These are phyloP conservation scores for Dicaeum eximium DNA, from an alignment of 2,113 vertebrate species.

Conservation along the genomic window DNA sequence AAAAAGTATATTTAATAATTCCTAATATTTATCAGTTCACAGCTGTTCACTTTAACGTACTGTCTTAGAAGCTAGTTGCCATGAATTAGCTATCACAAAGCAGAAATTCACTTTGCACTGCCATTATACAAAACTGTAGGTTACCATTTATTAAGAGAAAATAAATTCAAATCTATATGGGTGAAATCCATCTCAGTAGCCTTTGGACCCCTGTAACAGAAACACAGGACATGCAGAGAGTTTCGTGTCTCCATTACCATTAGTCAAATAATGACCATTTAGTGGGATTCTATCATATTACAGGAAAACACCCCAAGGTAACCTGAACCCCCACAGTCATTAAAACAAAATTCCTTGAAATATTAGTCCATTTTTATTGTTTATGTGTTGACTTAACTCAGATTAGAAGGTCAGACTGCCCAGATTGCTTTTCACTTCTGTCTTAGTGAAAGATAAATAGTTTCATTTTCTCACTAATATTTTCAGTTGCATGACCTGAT, in stretches of 20 bases:
- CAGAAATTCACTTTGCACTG: neutral
- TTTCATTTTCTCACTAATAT: constrained; percentile 3
- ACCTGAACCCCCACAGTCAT: neutral
- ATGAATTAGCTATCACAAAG: neutral
- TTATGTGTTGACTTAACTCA: constrained; percentile 21
- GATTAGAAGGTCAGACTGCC: constrained; percentile 9
- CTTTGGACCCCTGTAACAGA: neutral
- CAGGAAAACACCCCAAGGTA: constrained; percentile 8
- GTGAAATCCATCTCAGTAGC: neutral
- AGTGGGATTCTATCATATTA: constrained; percentile 2
- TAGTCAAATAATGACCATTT: neutral
- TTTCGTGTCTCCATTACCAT: neutral
- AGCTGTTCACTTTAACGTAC: neutral
- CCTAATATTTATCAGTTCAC: neutral
- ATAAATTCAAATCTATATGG: neutral
- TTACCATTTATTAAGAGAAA: neutral
- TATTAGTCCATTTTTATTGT: constrained; percentile 13
- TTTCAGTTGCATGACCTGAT: neutral
- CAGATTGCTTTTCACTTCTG: neutral
- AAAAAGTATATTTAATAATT: neutral
- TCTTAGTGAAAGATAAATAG: neutral
- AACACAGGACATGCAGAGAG: neutral
- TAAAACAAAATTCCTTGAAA: constrained; percentile 38
- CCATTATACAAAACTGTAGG: neutral
- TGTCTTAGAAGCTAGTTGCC: neutral